Evolutionary conservation across 1,140 invertebrate species (phyloP), one percentile per base, ranked within the genome.

Genomic region (Melanaphis sacchari): DNA sequence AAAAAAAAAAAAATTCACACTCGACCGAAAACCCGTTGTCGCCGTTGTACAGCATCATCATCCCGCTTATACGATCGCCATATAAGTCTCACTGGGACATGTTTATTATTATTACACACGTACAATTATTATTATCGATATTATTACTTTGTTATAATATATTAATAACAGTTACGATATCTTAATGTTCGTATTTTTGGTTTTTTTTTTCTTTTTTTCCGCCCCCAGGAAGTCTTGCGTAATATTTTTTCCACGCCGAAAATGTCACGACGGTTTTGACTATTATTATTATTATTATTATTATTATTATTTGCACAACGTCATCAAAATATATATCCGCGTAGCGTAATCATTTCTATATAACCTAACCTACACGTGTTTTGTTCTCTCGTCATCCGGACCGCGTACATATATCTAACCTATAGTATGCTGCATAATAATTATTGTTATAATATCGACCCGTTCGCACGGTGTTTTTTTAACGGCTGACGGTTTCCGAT

Each of bases 1-100:
- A n/a, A 66, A 59, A 41, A 40, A 59, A 41, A 40, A 52, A 90
- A 90, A 88, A 81, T 81, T 91, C 90, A 91, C 66, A 91, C 54
- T 91, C 90, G 18, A 26, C 36, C 88, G 46, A 90, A 41, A 66
- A 90, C 54, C 52, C 54, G 89, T 90, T n/a, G 31, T 89, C 89
- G 40, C 1, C 24, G 40, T 84, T 84, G 15, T 76, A 76, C 31
- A 76, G 31, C n/a, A 36, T 31, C 41, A 43, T n/a, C 26, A 15
- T 9, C 40, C 15, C 0, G 38, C 82, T 46, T 22, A 22, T 46
- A n/a, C n/a, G n/a, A 22, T 21, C 0, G 36, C 46, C 46, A 38
- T 52, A 52, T 40, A 40, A 54, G 46, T 89, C 49, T 89, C 49
- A 21, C 59, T 6, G 21, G 24, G 49, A 89, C 49, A 36, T 89